These are phyloP conservation scores for Scylla paramamosain DNA, from an alignment of 1,140 invertebrate species.

Conservation along the genomic window DNA sequence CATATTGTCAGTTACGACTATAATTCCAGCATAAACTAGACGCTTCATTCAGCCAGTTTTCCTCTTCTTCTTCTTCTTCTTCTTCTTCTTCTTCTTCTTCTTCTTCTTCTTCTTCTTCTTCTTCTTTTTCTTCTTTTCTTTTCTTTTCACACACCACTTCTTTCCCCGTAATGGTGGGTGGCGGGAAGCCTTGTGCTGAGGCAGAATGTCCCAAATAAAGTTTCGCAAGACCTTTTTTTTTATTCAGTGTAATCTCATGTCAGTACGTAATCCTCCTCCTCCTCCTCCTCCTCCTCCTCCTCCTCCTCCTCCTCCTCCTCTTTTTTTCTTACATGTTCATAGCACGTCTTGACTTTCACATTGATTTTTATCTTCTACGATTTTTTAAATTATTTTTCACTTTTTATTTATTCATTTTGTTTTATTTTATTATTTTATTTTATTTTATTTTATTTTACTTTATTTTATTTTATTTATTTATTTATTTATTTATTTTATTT, in stretches of 20 bases:
- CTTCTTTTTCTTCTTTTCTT: not conserved
- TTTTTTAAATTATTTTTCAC: not conserved
- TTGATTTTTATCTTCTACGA: not conserved
- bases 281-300: too few species aligned
- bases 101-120: not conserved
- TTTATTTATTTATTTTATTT: not conserved
- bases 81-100: not conserved
- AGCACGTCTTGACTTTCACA: too few species aligned
- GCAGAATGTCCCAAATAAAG: too few species aligned
- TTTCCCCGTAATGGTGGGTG: too few species aligned
- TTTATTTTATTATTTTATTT: not conserved
- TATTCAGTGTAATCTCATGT: too few species aligned
- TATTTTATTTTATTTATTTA: not conserved
- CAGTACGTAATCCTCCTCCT: too few species aligned
- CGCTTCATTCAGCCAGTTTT: not conserved
- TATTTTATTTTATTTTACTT: not conserved
- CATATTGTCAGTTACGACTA: too few species aligned
- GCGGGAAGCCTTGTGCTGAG: too few species aligned
- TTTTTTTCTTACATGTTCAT: too few species aligned
- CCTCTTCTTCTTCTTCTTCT: not conserved
- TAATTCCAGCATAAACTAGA: too few species aligned
- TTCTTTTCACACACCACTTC: not conserved
- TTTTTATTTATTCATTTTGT: not conserved
- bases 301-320: too few species aligned
- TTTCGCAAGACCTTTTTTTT: too few species aligned